Conservation (phyloP, 1,140 invertebrate genomes). For the Apis cerana region DNA sequence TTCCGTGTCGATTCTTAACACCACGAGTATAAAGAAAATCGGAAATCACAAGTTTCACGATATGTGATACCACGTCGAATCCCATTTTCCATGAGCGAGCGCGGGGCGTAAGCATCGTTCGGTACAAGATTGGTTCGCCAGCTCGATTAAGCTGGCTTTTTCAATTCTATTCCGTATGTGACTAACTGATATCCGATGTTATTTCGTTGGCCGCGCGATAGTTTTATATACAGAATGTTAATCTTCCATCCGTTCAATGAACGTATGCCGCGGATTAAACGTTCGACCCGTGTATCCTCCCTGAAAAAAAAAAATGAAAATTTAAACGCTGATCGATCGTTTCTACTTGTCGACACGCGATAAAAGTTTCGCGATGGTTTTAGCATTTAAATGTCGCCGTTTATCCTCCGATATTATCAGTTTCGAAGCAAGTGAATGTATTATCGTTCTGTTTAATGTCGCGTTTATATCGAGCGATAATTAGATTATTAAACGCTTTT, state of each 20-base stretch:
- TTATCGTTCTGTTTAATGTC: background rate
- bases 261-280: slow-evolving; percentile 3
- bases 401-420: background rate
- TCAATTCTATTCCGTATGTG: slow-evolving; percentile 19
- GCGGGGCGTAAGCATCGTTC: background rate
- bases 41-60: too few species aligned
- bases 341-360: background rate
- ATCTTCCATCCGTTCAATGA: slow-evolving; percentile 7
- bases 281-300: background rate
- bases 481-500: background rate
- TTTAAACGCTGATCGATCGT: slow-evolving; percentile 24
- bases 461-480: background rate
- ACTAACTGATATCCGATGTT: slow-evolving; percentile 36
- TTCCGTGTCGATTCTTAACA: too few species aligned
- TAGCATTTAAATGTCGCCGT: background rate
- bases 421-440: background rate
- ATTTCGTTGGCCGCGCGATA: slow-evolving; percentile 15
- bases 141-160: slow-evolving; percentile 44
- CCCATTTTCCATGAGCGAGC: slow-evolving; percentile 27
- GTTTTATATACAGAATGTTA: slow-evolving; percentile 10
- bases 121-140: slow-evolving; percentile 19
- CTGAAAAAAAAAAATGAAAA: background rate
- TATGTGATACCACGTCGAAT: slow-evolving; percentile 7
- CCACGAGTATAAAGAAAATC: too few species aligned
- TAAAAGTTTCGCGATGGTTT: background rate